phyloP scores from a whole-genome alignment of 2,113 vertebrate genomes.

The Helogale parvula region DNA sequence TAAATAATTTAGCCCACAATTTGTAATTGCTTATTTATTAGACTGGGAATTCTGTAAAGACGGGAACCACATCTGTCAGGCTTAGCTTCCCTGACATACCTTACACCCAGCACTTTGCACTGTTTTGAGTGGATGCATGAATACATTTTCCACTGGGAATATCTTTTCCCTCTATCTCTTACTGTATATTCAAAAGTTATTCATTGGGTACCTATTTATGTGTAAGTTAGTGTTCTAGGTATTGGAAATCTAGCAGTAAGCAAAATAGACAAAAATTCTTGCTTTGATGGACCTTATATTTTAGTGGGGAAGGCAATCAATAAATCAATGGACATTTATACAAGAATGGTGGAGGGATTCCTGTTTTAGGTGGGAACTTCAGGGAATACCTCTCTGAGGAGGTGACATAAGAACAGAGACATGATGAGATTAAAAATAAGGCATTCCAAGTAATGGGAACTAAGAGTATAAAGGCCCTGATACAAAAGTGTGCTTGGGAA shows the following conservation, averaged over 20 bases:
- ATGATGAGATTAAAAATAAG: not conserved
- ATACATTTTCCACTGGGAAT: not conserved
- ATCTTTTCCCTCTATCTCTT: not conserved
- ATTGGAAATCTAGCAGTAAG: conserved; percentile 38
- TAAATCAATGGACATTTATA: conserved; percentile 30
- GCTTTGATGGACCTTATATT: conserved; percentile 38
- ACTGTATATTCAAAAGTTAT: not conserved
- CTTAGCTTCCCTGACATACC: conserved; percentile 3
- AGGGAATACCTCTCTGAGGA: not conserved
- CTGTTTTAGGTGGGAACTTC: not conserved
- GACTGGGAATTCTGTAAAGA: not conserved
- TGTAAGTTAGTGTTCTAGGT: not conserved
- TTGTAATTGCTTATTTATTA: conserved; percentile 42
- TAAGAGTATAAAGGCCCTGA: not conserved
- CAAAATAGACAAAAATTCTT: not conserved
- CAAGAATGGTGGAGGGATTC: not conserved
- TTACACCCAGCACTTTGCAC: not conserved
- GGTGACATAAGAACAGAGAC: not conserved
- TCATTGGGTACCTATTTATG: not conserved
- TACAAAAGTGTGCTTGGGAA: conserved; percentile 9
- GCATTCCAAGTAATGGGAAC: not conserved
- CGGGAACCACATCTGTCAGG: not conserved
- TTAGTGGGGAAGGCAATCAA: not conserved
- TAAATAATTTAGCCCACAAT: not conserved
- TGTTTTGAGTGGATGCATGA: not conserved